phyloP scores from a whole-genome alignment of 2,888 invertebrate species.

The Sisyra terminalis region DNA sequence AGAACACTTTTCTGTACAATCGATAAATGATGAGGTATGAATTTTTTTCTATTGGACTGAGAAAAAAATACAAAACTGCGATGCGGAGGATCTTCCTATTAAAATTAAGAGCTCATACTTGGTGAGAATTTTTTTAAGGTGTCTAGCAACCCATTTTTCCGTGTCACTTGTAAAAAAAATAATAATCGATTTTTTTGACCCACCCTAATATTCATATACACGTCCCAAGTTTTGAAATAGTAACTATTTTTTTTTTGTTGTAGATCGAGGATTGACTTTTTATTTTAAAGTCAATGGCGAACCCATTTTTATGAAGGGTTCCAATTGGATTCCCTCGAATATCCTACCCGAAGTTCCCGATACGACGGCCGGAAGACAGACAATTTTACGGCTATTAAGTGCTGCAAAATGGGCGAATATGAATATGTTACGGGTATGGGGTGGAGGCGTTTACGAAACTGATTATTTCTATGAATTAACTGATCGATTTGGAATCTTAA shows the following conservation, averaged over 20 bases:
- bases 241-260: conserved; percentile 8
- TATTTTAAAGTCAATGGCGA: conserved; percentile 74
- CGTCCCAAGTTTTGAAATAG: too few species aligned
- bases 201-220: too few species aligned
- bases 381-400: conserved; percentile 41
- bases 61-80: too few species aligned
- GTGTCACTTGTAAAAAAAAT: too few species aligned
- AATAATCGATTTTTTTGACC: too few species aligned
- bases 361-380: conserved; percentile 24
- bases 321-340: conserved; percentile 84
- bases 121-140: too few species aligned
- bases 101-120: too few species aligned
- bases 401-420: conserved; percentile 65
- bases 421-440: conserved; percentile 96
- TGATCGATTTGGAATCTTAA: conserved; percentile 75
- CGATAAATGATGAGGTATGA: too few species aligned
- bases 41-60: too few species aligned
- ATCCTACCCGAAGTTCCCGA: conserved; percentile 62
- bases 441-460: conserved; percentile 90
- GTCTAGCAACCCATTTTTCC: too few species aligned
- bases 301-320: conserved; percentile 87
- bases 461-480: conserved; percentile 78
- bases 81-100: too few species aligned
- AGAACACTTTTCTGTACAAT: too few species aligned
- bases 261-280: conserved; percentile 50